Evolutionary conservation across 2,888 invertebrate species (phyloP).

Genomic region (Myathropa florea): DNA sequence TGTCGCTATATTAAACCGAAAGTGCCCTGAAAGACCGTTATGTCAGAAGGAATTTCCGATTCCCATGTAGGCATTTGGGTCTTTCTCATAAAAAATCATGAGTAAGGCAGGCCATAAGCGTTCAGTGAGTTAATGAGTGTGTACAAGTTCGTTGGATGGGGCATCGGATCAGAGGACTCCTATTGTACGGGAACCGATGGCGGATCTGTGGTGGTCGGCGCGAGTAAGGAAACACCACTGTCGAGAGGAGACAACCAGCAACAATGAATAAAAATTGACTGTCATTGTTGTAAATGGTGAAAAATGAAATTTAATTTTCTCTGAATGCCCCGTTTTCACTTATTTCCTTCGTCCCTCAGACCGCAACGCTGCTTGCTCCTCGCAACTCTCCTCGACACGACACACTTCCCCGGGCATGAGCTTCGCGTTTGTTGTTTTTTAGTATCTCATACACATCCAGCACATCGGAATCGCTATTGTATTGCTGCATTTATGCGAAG

Average conservation of each 20-base stretch:
- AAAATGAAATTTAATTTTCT: conserved; percentile 61
- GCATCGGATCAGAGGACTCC: background rate
- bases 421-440: background rate
- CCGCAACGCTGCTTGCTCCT: too few species aligned
- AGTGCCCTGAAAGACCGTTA: background rate
- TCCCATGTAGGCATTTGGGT: background rate
- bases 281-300: conserved; percentile 45
- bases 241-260: background rate
- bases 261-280: conserved; percentile 1
- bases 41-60: conserved; percentile 17
- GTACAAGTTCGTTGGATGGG: background rate
- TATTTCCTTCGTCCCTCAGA: conserved; percentile 6
- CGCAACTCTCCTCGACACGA: background rate
- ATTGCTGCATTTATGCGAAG: background rate
- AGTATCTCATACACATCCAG: background rate
- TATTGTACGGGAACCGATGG: too few species aligned
- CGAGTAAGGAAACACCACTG: background rate
- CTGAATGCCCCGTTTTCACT: conserved; percentile 38
- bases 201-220: too few species aligned
- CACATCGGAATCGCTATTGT: background rate
- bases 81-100: conserved; percentile 18
- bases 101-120: background rate
- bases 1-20: background rate
- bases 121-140: conserved; percentile 31
- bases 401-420: background rate